phyloP scores from a whole-genome alignment of 2,797 vertebrate genomes.

The Sebastiscus albofasciatus region DNA sequence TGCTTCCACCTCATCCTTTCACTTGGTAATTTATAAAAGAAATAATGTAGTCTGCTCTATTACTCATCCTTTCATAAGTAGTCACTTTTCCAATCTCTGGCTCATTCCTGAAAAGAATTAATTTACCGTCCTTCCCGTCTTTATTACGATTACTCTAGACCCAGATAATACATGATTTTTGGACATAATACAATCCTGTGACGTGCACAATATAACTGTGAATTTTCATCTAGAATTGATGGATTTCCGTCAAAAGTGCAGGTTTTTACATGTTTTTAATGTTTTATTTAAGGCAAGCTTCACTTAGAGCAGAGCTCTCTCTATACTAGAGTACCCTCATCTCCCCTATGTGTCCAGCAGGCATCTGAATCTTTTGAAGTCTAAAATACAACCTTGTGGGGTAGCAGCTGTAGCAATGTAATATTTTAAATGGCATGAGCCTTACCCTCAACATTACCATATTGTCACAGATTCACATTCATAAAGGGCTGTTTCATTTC shows the following conservation, averaged over 20 bases:
- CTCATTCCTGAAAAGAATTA: background rate
- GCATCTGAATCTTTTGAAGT: background rate
- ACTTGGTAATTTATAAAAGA: background rate
- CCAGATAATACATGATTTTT: background rate
- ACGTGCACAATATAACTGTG: background rate
- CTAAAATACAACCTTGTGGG: background rate
- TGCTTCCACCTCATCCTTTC: background rate
- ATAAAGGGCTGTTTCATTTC: slow-evolving; percentile 2
- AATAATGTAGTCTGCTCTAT: background rate
- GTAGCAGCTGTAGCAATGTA: background rate
- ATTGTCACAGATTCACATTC: background rate
- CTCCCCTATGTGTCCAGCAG: background rate
- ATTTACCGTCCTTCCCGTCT: background rate
- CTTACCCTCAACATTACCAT: background rate
- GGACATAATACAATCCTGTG: background rate
- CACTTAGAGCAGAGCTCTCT: background rate
- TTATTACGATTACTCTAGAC: background rate
- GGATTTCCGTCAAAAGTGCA: background rate
- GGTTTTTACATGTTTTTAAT: background rate
- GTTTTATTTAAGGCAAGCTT: background rate
- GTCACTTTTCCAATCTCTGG: background rate
- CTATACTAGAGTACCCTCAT: background rate
- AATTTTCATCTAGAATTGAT: background rate
- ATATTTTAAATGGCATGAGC: background rate
- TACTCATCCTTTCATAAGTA: background rate